Percentiles rank a stretch among this genome's conserved stretches.
phyloP scores from a whole-genome alignment of 2,888 invertebrate genomes.

The Cremastinae sp. region DNA sequence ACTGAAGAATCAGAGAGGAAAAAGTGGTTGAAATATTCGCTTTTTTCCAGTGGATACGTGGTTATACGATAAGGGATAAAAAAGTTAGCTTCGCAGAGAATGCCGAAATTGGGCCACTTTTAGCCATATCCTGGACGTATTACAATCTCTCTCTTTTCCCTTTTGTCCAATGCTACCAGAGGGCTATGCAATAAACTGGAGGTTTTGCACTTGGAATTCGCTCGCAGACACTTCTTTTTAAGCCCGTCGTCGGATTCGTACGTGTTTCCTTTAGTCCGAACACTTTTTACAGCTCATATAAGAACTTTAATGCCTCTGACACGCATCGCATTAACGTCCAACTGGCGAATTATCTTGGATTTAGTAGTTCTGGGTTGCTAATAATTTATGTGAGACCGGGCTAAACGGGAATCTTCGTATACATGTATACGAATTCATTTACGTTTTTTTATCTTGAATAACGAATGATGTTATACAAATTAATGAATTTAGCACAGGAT shows the following conservation, averaged over 20 bases:
- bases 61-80: slow-evolving; percentile 19
- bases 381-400: slow-evolving; percentile 43
- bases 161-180: neutral
- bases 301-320: slow-evolving; percentile 68
- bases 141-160: slow-evolving; percentile 17
- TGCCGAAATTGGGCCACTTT: slow-evolving; percentile 57
- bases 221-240: slow-evolving; percentile 5
- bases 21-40: slow-evolving; percentile 46
- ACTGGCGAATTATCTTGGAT: slow-evolving; percentile 67
- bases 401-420: neutral
- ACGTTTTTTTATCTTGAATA: slow-evolving; percentile 7
- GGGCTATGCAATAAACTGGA: slow-evolving; percentile 4
- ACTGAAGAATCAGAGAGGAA: neutral
- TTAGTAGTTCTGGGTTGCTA: slow-evolving; percentile 56
- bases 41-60: slow-evolving; percentile 30
- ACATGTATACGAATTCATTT: neutral
- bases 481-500: too few relatives aligned
- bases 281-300: slow-evolving; percentile 66
- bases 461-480: too few relatives aligned
- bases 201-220: slow-evolving; percentile 31
- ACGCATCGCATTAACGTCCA: slow-evolving; percentile 66
- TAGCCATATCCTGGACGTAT: slow-evolving; percentile 30
- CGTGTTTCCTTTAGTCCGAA: slow-evolving; percentile 49
- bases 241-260: slow-evolving; percentile 17
- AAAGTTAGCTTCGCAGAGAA: slow-evolving; percentile 38